Evolutionary conservation across 2,113 vertebrate species (phyloP), one percentile per base, ranked within the genome.

Genomic region (Antechinus stuartii): DNA sequence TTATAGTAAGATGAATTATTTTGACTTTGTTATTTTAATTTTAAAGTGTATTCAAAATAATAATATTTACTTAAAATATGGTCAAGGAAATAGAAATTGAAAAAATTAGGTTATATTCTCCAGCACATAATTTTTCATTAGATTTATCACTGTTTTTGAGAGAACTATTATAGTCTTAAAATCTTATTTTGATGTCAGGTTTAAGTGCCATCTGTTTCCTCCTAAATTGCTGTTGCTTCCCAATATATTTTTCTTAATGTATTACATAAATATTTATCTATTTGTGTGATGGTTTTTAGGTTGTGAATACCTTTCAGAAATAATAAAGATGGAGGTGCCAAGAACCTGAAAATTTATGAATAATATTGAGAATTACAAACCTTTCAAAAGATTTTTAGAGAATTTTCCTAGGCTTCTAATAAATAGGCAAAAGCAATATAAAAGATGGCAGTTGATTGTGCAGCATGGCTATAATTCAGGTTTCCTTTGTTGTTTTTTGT

Each of bases 341-440:
- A 89, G 52, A 95, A 57, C 47, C 54, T 90, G 12, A 93, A 90
- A 47, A 91, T 76, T 49, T 95, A 54, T 93, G 47, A 53, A 42
- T 84, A 84, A 42, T 16, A 42, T 84, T 84, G 35, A 84, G 14
- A 76, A 76, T 76, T 76, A n/a, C 14, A 42, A 42, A 42, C 14
- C 54, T 97, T 94, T 96, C 52, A 93, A n/a, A 93, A 89, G 50
- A 52, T 68, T 96, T 96, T 96, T 96, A 94, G 92, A 94, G 89
- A 53, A 52, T 94, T 96, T 93, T 92, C 91, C n/a, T 94, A 52
- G 89, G 90, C 11, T 49, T 9, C 49, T 90, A 92, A 2, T n/a
- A 91, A 95, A 93, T 76, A 94, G 46, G 90, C 91, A 16, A 93
- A 91, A 97, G 54, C 30, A 90, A 10, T 96, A 91, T 91, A 52